Conservation (phyloP, 2,797 vertebrate genomes). For the Amblyopsis hoosieri region DNA sequence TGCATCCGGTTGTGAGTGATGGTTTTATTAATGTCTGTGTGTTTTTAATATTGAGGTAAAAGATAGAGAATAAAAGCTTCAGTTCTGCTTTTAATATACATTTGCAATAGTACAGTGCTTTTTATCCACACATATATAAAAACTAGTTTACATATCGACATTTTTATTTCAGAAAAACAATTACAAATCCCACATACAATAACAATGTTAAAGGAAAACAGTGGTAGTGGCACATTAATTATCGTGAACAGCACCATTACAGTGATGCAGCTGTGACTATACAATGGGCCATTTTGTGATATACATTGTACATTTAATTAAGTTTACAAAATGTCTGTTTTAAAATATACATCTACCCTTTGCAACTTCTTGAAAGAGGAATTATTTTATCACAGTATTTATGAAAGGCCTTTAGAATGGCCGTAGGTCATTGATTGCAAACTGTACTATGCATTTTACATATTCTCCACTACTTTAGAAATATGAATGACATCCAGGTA, state of each 20-base stretch:
- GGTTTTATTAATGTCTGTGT: too few species aligned
- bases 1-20: too few species aligned
- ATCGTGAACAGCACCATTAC: conserved; percentile 34
- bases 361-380: conserved; percentile 22
- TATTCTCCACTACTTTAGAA: too few species aligned
- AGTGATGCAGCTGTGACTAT: conserved; percentile 40
- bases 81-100: too few species aligned
- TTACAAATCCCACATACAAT: not conserved
- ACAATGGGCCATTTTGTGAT: conserved; percentile 54
- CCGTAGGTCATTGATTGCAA: too few species aligned
- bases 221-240: conserved; percentile 26
- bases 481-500: too few species aligned
- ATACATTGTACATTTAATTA: conserved; percentile 23
- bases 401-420: too few species aligned
- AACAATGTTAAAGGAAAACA: not conserved
- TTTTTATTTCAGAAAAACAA: conserved; percentile 4
- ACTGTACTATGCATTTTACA: too few species aligned
- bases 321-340: conserved; percentile 10
- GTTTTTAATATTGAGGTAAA: too few species aligned
- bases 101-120: too few species aligned
- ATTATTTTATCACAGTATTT: too few species aligned
- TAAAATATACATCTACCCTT: conserved; percentile 43
- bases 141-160: conserved; percentile 12
- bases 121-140: conserved; percentile 15
- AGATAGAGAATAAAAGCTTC: too few species aligned